A percentile compares a stretch with the other conserved stretches of the same genome.
Evolutionary conservation across 2,797 vertebrate species (phyloP).

Genomic region (Sebastes goodei): DNA sequence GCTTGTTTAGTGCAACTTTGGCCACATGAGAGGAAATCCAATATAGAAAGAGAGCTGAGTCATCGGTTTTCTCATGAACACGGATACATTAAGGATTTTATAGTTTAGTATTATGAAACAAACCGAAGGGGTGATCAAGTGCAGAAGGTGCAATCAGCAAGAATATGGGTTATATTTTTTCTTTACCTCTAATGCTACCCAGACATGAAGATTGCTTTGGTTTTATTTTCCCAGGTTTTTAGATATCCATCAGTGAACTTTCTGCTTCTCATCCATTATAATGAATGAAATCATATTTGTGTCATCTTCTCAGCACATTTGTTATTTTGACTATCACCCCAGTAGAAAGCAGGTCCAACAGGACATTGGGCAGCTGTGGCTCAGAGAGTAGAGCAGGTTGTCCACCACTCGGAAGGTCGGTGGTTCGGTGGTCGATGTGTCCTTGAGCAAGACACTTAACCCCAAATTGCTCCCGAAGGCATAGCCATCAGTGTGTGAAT

Average conservation of each 20-base stretch:
- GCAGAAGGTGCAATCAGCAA: not conserved
- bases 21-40: conserved; percentile 21
- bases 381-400: too few species aligned
- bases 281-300: not conserved
- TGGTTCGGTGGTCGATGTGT: too few species aligned
- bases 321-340: not conserved
- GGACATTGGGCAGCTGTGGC: not conserved
- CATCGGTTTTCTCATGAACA: conserved; percentile 13
- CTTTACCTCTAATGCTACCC: not conserved
- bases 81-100: conserved; percentile 18
- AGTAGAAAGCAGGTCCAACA: not conserved
- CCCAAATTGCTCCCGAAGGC: too few species aligned
- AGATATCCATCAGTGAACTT: not conserved
- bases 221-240: not conserved
- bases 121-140: not conserved
- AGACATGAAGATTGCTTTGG: not conserved
- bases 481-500: too few species aligned
- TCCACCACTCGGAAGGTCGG: too few species aligned
- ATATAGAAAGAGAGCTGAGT: conserved; percentile 11
- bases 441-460: too few species aligned
- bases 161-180: not conserved
- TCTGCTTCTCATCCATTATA: not conserved
- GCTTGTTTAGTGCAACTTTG: conserved; percentile 9
- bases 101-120: conserved; percentile 3
- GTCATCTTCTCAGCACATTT: not conserved